These are phyloP conservation scores for Cherax destructor DNA, from an alignment of 1,140 invertebrate species.

Conservation along the genomic window DNA sequence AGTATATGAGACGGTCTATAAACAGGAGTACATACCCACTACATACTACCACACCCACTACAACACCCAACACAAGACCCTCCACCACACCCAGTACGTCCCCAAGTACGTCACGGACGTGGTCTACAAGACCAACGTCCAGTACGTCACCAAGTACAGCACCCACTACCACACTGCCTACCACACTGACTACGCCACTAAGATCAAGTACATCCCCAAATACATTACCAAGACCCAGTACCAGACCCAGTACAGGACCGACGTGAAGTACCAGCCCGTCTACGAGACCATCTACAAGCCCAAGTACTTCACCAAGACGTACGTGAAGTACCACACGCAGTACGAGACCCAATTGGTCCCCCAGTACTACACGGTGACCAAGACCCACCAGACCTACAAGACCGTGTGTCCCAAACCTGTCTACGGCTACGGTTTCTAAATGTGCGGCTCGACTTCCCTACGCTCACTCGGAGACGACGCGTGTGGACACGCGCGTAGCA, in stretches of 20 bases:
- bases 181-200: conserved; percentile 34
- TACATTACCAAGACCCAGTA: conserved; percentile 55
- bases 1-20: conserved; percentile 51
- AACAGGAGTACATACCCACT: conserved; percentile 43
- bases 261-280: conserved; percentile 34
- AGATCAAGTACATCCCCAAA: conserved; percentile 18
- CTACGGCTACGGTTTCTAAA: conserved; percentile 20
- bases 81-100: conserved; percentile 47
- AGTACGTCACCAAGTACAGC: conserved; percentile 54
- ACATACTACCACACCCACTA: conserved; percentile 49
- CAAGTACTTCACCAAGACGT: conserved; percentile 40
- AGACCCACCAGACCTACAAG: conserved; percentile 43
- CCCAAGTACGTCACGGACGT: conserved; percentile 55
- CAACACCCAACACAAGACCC: conserved; percentile 40
- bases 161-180: conserved; percentile 38
- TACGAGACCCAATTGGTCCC: conserved; percentile 45
- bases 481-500: too few species aligned
- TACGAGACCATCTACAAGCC: conserved; percentile 32
- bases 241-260: conserved; percentile 30
- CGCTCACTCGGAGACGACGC: too few species aligned
- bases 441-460: too few species aligned
- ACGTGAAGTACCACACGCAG: conserved; percentile 32
- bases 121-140: conserved; percentile 36
- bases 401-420: conserved; percentile 44
- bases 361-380: conserved; percentile 41